A percentile compares a stretch with the other conserved stretches of the same genome.
These are phyloP conservation scores for Tetragonula carbonaria DNA, from an alignment of 2,888 invertebrate genomes.

Conservation along the genomic window DNA sequence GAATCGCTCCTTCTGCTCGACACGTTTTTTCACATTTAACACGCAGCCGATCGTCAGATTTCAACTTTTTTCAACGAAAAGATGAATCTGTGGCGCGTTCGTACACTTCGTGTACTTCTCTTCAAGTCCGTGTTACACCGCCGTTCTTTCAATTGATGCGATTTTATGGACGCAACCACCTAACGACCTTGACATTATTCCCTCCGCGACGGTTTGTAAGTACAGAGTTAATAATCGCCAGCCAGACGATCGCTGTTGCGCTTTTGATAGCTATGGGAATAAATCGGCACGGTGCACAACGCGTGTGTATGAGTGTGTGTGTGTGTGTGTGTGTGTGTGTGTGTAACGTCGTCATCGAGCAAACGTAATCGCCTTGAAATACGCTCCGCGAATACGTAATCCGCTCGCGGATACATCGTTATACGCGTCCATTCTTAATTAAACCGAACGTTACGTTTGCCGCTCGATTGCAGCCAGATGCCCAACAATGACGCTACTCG, in stretches of 20 bases:
- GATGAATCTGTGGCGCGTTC: no score
- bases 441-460: slow-evolving; percentile 13
- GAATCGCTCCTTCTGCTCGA: no score
- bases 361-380: slow-evolving; percentile 65
- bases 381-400: slow-evolving; percentile 59
- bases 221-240: slow-evolving; percentile 41
- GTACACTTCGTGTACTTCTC: not conserved
- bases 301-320: slow-evolving; percentile 2
- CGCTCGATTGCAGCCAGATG: slow-evolving; percentile 7
- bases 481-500: not conserved
- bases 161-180: slow-evolving; percentile 24
- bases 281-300: slow-evolving; percentile 29
- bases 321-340: no score
- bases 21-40: no score
- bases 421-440: slow-evolving; percentile 47
- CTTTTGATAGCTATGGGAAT: slow-evolving; percentile 57
- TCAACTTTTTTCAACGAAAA: no score
- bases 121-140: not conserved
- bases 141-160: not conserved
- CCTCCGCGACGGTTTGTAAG: slow-evolving; percentile 7
- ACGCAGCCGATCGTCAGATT: no score
- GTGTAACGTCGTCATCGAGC: slow-evolving; percentile 58
- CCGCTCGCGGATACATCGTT: slow-evolving; percentile 32
- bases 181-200: slow-evolving; percentile 63
- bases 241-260: slow-evolving; percentile 4